Evolutionary conservation across 2,797 vertebrate species (phyloP).

Genomic region (Nothura maculosa): DNA sequence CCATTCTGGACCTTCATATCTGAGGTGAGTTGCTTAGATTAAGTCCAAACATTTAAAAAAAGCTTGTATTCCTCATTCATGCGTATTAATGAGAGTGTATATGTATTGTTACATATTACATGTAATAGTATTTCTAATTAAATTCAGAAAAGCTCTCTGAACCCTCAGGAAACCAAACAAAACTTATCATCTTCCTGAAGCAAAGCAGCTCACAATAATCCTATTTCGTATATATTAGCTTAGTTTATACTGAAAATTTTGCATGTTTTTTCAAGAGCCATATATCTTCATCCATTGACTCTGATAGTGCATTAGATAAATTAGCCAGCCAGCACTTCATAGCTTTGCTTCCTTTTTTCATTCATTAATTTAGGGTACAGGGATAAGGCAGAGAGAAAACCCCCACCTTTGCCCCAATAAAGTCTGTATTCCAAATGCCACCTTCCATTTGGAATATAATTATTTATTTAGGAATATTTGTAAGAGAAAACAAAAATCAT

Average conservation of each 20-base stretch:
- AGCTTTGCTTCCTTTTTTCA: neutral
- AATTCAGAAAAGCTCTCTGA: neutral
- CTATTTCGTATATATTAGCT: neutral
- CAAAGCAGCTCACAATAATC: neutral
- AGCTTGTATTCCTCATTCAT: neutral
- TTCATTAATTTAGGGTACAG: neutral
- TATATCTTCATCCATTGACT: neutral
- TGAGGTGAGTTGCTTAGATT: neutral
- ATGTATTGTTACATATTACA: neutral
- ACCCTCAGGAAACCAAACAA: neutral
- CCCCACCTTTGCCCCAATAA: neutral
- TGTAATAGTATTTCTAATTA: neutral
- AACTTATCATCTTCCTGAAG: neutral
- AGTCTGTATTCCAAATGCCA: neutral
- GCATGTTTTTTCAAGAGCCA: neutral
- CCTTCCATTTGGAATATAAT: neutral
- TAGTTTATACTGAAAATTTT: neutral
- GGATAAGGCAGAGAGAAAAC: neutral
- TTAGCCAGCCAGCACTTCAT: neutral
- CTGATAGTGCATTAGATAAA: neutral
- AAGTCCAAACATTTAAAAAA: neutral
- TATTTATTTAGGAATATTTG: conserved; percentile 19
- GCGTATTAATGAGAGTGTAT: neutral
- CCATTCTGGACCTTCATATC: conserved; percentile 8
- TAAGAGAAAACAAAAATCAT: neutral